Base-by-base conservation (phyloP, 1,140 invertebrate species). In the Tetraneura akinire region DNA sequence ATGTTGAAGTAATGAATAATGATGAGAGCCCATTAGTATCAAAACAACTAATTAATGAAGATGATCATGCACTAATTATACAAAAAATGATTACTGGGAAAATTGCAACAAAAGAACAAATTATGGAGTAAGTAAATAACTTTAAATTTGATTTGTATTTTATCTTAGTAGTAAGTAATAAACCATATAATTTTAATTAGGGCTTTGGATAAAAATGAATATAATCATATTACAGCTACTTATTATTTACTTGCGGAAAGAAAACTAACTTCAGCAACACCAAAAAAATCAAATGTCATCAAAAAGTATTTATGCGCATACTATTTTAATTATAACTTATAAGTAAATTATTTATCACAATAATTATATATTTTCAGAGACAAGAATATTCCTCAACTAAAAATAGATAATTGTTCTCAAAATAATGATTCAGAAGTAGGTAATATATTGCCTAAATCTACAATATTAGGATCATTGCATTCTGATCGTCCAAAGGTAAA, bases 201-300 rank as follows among this genome's bases (percentile, higher is more conserved):
- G 83, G 93, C 95, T 78, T 87, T 99, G 81, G 95, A 98, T 84
- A 94, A 93, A 85, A 96, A 98, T 88, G 94, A 96, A 84, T 99
- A 99, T 87, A 97, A 98, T 87, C 96, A 99, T 86, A 94, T 99
- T 82, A 98, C 97, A 45, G 98, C 98, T 37, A 99, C 97, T 42
- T 99, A 99, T 88, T 99, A 96, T 88, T 88, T 99, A 83, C 87
- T 99, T 81, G 97, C 96, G 29, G 98, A 99, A 87, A 88, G 96
- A 81, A 95, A 96, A 86, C 87, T 98, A 29, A 89, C 90, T 85
- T 89, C 91, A 60, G 90, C 92, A 80, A 86, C 90, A 29, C 90
- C 91, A 82, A 91, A 93, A 84, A 87, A 88, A 81, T 85, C 85
- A 45, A 86, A 83, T 68, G 82, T 21, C 47, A 16, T 1, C 18